Evolutionary conservation across 2,797 vertebrate genomes (phyloP).

Genomic region (Cynopterus sphinx): DNA sequence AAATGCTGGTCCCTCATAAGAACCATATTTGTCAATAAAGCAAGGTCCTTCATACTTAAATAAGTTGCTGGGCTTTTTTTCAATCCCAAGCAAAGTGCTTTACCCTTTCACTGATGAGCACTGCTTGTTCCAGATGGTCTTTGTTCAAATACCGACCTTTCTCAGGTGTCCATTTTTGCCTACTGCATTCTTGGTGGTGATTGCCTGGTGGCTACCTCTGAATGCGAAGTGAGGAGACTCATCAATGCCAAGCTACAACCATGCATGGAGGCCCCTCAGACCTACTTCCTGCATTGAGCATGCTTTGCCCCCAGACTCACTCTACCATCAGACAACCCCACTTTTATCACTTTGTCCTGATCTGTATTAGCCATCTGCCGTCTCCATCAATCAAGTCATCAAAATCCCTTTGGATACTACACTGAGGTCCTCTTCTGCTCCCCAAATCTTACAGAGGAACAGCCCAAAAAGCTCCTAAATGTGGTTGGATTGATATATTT

Average conservation of each 20-base stretch:
- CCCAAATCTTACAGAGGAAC: conserved; percentile 31
- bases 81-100: background rate
- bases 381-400: conserved; percentile 74
- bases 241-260: background rate
- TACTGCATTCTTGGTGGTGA: background rate
- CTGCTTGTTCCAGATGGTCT: background rate
- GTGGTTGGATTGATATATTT: background rate
- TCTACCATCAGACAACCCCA: conserved; percentile 73
- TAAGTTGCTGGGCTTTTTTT: background rate
- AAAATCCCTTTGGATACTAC: conserved; percentile 69
- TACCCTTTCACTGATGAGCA: background rate
- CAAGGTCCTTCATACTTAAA: background rate
- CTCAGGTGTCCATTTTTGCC: background rate
- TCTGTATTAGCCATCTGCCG: conserved; percentile 75
- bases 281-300: background rate
- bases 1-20: conserved; percentile 45
- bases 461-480: background rate
- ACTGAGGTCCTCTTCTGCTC: conserved; percentile 52
- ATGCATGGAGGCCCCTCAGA: background rate
- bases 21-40: background rate
- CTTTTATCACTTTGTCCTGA: conserved; percentile 72
- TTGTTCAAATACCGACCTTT: conserved; percentile 25
- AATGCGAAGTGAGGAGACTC: background rate
- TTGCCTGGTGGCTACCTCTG: background rate
- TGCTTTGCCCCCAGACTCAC: conserved; percentile 57